These are phyloP conservation scores for Catagonus wagneri DNA, from an alignment of 2,113 vertebrate genomes.

Conservation along the genomic window DNA sequence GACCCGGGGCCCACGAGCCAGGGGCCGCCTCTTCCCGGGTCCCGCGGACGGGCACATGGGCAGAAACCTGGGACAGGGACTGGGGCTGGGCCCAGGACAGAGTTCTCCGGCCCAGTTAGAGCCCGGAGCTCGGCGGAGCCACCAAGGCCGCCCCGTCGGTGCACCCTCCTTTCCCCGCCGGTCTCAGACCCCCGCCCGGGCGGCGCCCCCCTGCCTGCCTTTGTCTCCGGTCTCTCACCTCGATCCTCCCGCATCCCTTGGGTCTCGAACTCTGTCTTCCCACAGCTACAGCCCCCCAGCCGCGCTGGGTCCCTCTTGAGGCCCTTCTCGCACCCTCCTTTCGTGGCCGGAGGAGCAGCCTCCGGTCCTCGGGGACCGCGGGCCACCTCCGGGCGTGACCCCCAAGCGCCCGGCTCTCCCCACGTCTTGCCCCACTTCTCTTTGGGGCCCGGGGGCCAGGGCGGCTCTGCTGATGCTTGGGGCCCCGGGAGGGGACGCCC, in stretches of 20 bases:
- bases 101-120: background rate
- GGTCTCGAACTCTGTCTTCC: background rate
- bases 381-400: background rate
- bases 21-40: background rate
- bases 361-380: background rate
- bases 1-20: background rate
- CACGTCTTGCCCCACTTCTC: background rate
- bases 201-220: slow-evolving; percentile 66
- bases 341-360: background rate
- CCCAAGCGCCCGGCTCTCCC: background rate
- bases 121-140: background rate
- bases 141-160: slow-evolving; percentile 58
- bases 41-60: background rate
- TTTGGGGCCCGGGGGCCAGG: background rate
- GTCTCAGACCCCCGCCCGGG: background rate
- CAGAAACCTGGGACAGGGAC: background rate
- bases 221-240: slow-evolving; percentile 74
- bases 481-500: slow-evolving; percentile 9
- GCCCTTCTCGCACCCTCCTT: background rate
- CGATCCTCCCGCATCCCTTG: background rate
- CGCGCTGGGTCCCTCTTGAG: background rate
- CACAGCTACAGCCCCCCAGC: background rate
- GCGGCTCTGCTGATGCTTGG: background rate
- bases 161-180: background rate
- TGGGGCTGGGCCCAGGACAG: background rate